phyloP scores from a whole-genome alignment of 37 sponge, comb jelly and placozoan genomes.

The Aphrocallistes beatrix region DNA sequence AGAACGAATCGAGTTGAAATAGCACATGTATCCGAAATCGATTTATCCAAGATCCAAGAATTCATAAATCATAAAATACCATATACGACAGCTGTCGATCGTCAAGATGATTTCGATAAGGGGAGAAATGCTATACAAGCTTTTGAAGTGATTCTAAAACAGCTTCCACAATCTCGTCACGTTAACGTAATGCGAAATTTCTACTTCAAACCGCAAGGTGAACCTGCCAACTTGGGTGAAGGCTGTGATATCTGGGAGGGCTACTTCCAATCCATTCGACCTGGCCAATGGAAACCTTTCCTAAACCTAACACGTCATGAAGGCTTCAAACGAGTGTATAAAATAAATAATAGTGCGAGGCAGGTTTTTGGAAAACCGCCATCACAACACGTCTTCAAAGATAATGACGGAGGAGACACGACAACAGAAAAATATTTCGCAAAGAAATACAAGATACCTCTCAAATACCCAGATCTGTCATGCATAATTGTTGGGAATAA shows the following conservation, averaged over 20 bases:
- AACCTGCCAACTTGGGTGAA: conserved; percentile 24
- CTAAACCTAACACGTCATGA: not conserved
- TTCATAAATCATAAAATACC: not conserved
- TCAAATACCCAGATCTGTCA: conserved; percentile 47
- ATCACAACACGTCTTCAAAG: not conserved
- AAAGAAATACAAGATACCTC: conserved; percentile 19
- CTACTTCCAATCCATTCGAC: conserved; percentile 34
- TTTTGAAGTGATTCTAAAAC: conserved; percentile 34
- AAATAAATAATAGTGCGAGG: not conserved
- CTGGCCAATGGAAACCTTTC: conserved; percentile 19
- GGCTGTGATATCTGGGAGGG: conserved; percentile 60
- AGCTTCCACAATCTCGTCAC: not conserved
- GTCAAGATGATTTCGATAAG: not conserved
- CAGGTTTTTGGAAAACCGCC: not conserved
- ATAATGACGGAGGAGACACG: conserved; percentile 15
- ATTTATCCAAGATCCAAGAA: not conserved
- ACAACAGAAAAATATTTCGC: conserved; percentile 46
- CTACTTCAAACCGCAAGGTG: conserved; percentile 15
- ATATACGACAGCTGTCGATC: not conserved
- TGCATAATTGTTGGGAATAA: conserved; percentile 43
- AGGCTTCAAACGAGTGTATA: not conserved
- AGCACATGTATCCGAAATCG: not conserved
- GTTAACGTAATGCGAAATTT: conserved; percentile 27
- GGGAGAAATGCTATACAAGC: conserved; percentile 26
- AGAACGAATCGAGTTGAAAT: not conserved